These are phyloP conservation scores for Polyploca ridens DNA, from an alignment of 2,888 invertebrate species.

Conservation along the genomic window DNA sequence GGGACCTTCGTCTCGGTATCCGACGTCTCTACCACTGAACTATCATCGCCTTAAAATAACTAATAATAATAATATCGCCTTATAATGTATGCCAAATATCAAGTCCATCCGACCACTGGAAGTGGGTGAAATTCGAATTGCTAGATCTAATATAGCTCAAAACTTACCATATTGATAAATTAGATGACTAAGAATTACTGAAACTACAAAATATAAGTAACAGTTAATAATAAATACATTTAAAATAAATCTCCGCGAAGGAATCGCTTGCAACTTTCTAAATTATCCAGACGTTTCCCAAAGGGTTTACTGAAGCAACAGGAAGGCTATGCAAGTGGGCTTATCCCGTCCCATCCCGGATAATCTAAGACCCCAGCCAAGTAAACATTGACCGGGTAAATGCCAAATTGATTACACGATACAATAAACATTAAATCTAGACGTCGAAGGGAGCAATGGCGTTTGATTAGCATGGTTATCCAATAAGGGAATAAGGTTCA, in stretches of 20 bases:
- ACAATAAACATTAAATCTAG: constrained; percentile 19
- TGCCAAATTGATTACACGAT: constrained; percentile 35
- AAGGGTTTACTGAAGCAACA: constrained; percentile 12
- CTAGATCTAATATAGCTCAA: too few species aligned
- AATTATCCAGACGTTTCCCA: constrained; percentile 10
- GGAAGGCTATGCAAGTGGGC: constrained; percentile 10
- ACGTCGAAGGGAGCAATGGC: constrained; percentile 10
- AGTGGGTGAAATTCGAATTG: too few species aligned
- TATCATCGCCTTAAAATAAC: too few species aligned
- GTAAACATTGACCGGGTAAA: constrained; percentile 26
- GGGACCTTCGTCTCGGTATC: too few species aligned
- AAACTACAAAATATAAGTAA: not conserved
- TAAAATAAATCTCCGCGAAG: constrained; percentile 10
- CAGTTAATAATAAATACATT: not conserved
- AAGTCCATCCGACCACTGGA: too few species aligned
- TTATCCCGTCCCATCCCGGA: constrained; percentile 28
- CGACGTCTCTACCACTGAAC: too few species aligned
- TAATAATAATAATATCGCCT: too few species aligned
- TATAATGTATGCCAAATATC: too few species aligned
- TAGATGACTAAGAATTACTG: too few species aligned
- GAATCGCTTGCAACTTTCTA: constrained; percentile 10
- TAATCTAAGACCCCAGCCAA: constrained; percentile 14
- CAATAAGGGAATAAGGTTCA: constrained; percentile 11
- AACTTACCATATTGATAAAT: too few species aligned
- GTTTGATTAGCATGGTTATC: constrained; percentile 10